phyloP scores from a whole-genome alignment of 1,140 invertebrate species.

The Apis laboriosa region DNA sequence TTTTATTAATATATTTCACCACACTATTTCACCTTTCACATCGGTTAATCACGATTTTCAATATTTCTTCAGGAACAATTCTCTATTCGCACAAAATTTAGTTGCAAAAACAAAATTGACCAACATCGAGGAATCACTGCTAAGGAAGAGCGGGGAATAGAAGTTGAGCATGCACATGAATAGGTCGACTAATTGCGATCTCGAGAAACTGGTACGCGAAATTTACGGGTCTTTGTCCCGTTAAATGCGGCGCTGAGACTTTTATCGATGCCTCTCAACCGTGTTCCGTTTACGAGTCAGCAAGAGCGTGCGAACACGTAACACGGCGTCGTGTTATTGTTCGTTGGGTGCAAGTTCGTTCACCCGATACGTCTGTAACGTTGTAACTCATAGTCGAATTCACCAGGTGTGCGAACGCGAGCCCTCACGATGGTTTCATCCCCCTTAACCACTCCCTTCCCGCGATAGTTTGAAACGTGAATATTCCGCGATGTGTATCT shows the following conservation, averaged over 20 bases:
- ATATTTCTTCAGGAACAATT: no score
- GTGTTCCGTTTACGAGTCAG: background rate
- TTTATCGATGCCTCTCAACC: background rate
- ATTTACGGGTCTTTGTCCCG: background rate
- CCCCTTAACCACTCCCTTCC: background rate
- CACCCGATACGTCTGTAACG: conserved; percentile 21
- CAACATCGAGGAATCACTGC: no score
- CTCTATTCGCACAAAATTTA: no score
- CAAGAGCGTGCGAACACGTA: background rate
- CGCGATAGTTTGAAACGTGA: conserved; percentile 24
- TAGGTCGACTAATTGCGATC: conserved; percentile 13
- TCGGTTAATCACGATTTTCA: no score
- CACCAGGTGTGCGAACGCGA: background rate
- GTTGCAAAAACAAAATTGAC: no score
- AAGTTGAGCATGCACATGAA: background rate
- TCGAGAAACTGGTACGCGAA: background rate
- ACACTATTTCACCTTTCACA: no score
- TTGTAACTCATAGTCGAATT: background rate
- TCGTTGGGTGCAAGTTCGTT: conserved; percentile 3
- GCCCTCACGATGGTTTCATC: background rate
- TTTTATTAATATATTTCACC: no score
- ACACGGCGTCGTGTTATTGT: no score
- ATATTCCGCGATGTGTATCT: conserved; percentile 40
- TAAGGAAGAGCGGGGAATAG: background rate
- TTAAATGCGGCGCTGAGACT: conserved; percentile 1